Percentiles rank a stretch among this genome's conserved stretches.
Evolutionary conservation across 2,113 vertebrate genomes (phyloP).

Genomic region (Aspidoscelis tigris): DNA sequence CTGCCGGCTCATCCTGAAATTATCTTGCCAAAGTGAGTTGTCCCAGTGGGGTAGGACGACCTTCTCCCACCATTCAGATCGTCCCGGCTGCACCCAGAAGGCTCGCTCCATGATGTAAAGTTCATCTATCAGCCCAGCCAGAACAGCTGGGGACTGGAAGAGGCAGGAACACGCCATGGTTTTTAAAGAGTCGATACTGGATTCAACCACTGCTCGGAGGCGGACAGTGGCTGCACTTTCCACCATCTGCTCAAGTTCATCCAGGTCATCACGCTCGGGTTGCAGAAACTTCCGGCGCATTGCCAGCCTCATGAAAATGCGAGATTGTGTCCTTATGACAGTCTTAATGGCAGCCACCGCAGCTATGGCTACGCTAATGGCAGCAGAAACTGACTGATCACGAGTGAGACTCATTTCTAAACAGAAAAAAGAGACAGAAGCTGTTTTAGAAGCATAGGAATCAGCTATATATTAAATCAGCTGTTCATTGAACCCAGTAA

Average conservation of each 20-base stretch:
- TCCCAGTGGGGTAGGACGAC: conserved; percentile 36
- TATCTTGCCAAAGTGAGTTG: conserved; percentile 21
- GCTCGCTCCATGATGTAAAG: conserved; percentile 37
- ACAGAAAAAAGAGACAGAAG: too few relatives aligned
- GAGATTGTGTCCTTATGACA: neutral
- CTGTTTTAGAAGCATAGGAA: neutral
- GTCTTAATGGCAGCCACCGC: conserved; percentile 22
- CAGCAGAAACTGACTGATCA: neutral
- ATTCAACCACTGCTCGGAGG: conserved; percentile 8
- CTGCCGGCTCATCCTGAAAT: conserved; percentile 32
- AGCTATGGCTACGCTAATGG: neutral
- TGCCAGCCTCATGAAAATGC: conserved; percentile 18
- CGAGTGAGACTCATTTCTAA: neutral
- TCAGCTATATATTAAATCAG: neutral
- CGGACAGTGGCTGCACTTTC: neutral
- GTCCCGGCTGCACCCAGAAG: conserved; percentile 36
- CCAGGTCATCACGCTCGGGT: neutral
- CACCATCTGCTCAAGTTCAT: conserved; percentile 17
- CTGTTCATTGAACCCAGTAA: too few relatives aligned
- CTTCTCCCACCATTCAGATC: conserved; percentile 35
- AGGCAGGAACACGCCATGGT: conserved; percentile 29
- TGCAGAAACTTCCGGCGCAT: conserved; percentile 3
- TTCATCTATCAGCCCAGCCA: conserved; percentile 26
- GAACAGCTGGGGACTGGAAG: conserved; percentile 31
- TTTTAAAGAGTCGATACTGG: conserved; percentile 28